These are phyloP conservation scores for Hippocampus barbouri DNA, from an alignment of 2,113 vertebrate species.

Conservation along the genomic window DNA sequence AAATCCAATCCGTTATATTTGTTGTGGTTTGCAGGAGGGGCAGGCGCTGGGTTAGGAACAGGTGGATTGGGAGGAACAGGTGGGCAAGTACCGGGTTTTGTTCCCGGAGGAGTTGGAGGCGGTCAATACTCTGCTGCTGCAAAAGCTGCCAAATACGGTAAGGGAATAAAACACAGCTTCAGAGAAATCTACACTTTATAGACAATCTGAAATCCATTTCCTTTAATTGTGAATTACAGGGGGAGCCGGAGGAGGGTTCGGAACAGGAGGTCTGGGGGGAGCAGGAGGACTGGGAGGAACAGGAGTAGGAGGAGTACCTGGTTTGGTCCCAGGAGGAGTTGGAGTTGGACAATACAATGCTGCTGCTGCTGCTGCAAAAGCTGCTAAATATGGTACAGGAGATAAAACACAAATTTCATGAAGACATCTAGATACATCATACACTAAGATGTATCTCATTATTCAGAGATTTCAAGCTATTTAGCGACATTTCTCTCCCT, in stretches of 20 bases:
- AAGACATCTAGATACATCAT: not conserved
- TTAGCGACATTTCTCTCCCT: not conserved
- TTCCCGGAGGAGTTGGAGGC: not conserved
- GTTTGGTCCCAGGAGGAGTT: slow-evolving; percentile 10
- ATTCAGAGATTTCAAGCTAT: not conserved
- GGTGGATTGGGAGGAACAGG: slow-evolving; percentile 13
- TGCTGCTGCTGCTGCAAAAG: slow-evolving; percentile 11
- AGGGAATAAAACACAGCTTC: not conserved
- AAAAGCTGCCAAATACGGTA: slow-evolving; percentile 24
- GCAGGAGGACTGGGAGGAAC: slow-evolving; percentile 1
- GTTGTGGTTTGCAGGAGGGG: slow-evolving; percentile 20
- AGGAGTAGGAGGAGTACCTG: slow-evolving; percentile 20
- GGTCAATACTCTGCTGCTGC: slow-evolving; percentile 13
- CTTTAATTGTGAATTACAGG: not conserved
- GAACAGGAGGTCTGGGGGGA: not conserved
- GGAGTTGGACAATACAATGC: slow-evolving; percentile 31
- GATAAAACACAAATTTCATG: not conserved
- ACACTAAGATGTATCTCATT: not conserved
- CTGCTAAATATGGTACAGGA: slow-evolving; percentile 16
- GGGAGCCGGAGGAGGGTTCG: not conserved
- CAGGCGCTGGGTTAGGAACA: slow-evolving; percentile 8
- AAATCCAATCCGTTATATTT: not conserved
- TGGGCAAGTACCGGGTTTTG: not conserved
- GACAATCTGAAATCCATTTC: no score
- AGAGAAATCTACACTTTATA: no score